A percentile compares a stretch with the other conserved stretches of the same genome.
These are phyloP conservation scores for Kobus ellipsiprymnus DNA, from an alignment of 2,113 vertebrate genomes.

Conservation along the genomic window DNA sequence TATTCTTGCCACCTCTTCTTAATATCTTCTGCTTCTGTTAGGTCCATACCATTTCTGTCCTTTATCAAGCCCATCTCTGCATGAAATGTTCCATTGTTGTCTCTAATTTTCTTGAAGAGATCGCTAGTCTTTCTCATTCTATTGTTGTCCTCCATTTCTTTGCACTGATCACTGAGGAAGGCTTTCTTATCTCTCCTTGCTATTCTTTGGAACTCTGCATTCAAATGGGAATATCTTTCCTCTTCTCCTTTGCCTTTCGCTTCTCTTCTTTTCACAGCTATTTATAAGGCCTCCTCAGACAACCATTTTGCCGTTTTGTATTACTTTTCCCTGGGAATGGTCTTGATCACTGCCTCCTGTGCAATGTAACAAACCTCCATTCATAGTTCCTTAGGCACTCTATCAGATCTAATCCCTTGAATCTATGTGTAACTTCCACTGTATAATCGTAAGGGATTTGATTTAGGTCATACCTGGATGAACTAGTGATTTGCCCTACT, in stretches of 20 bases:
- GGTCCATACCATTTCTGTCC: neutral
- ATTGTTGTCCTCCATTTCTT: neutral
- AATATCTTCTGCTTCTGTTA: neutral
- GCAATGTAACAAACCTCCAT: neutral
- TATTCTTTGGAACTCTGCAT: too few relatives aligned
- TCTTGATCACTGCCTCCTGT: neutral
- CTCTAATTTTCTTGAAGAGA: neutral
- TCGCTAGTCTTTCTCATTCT: neutral
- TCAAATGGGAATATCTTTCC: too few relatives aligned
- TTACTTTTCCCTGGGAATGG: neutral
- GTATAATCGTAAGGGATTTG: neutral
- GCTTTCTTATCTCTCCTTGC: neutral
- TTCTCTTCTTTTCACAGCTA: neutral
- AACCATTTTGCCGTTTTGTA: neutral
- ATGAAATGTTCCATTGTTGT: neutral
- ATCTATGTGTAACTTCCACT: neutral
- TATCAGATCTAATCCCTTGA: neutral
- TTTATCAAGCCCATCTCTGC: neutral
- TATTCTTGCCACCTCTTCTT: neutral
- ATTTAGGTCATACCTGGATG: neutral
- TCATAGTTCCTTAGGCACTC: neutral
- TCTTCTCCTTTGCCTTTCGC: too few relatives aligned
- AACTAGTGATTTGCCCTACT: neutral
- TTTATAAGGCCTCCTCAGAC: neutral
- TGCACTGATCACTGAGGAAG: neutral